Conservation (phyloP, 2,888 invertebrate genomes). For the Xestia ashworthii region DNA sequence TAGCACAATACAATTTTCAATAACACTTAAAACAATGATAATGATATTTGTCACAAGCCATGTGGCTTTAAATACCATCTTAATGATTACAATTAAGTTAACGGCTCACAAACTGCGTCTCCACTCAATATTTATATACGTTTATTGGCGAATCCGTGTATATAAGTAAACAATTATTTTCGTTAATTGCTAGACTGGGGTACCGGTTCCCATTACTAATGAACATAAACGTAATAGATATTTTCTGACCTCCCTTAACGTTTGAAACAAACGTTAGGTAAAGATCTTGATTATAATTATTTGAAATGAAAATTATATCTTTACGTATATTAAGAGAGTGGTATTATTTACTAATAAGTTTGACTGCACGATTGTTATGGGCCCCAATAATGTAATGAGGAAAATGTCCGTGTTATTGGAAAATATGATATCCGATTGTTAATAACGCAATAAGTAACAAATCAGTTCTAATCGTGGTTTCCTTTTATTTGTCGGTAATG, state of each 20-base stretch:
- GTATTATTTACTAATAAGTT: constrained; percentile 53
- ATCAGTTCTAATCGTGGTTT: constrained; percentile 44
- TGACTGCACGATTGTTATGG: constrained; percentile 41
- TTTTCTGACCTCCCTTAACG: constrained; percentile 83
- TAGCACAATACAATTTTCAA: constrained; percentile 34
- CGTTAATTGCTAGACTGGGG: constrained; percentile 85
- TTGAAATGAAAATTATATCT: constrained; percentile 47
- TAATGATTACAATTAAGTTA: constrained; percentile 81
- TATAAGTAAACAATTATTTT: constrained; percentile 88
- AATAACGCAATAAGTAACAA: constrained; percentile 45
- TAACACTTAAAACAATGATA: constrained; percentile 52
- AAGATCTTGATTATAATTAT: constrained; percentile 67
- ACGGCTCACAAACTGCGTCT: constrained; percentile 83
- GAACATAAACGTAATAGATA: constrained; percentile 89
- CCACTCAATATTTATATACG: constrained; percentile 82
- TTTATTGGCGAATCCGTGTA: constrained; percentile 83
- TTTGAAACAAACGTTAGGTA: constrained; percentile 66
- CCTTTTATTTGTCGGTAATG: constrained; percentile 20
- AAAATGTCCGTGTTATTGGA: constrained; percentile 48
- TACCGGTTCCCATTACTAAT: constrained; percentile 84
- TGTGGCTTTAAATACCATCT: constrained; percentile 55
- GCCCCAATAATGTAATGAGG: constrained; percentile 51
- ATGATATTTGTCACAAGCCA: constrained; percentile 41
- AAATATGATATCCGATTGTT: constrained; percentile 49
- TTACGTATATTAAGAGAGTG: constrained; percentile 6